These are phyloP conservation scores for Catamblyrhynchus diadema DNA, from an alignment of 2,797 vertebrate species.

Conservation along the genomic window DNA sequence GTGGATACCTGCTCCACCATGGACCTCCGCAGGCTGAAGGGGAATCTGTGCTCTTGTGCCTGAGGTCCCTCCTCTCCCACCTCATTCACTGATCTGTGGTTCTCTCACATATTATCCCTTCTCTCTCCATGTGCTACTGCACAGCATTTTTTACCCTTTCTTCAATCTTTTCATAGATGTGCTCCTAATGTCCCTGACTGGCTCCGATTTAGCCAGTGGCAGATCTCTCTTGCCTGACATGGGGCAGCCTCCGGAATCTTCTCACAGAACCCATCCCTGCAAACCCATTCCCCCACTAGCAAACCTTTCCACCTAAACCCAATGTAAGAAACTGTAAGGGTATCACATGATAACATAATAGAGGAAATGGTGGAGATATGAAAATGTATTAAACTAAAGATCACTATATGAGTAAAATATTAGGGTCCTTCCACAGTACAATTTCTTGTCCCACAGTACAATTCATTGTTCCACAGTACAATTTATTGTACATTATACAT, in stretches of 20 bases:
- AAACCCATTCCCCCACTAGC: background rate
- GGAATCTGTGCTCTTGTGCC: background rate
- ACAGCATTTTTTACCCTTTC: background rate
- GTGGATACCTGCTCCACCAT: background rate
- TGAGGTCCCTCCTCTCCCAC: background rate
- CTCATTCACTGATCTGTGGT: background rate
- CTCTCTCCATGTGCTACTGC: background rate
- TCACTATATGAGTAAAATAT: background rate
- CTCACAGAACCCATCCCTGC: background rate
- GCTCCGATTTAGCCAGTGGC: background rate
- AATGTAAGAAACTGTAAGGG: background rate
- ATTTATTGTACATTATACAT: background rate
- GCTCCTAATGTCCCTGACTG: fast-evolving
- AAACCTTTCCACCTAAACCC: background rate
- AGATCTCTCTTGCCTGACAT: background rate
- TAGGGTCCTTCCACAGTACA: background rate
- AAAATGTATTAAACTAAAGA: background rate
- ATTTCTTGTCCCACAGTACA: background rate
- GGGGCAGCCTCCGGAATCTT: background rate
- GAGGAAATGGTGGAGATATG: background rate
- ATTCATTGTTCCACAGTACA: background rate
- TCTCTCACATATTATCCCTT: background rate
- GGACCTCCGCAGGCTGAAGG: background rate
- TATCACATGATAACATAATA: background rate
- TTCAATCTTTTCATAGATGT: background rate